Percentiles rank a stretch among this genome's conserved stretches.
These are phyloP conservation scores for Cremastinae sp. DNA, from an alignment of 2,888 invertebrate species.

Conservation along the genomic window DNA sequence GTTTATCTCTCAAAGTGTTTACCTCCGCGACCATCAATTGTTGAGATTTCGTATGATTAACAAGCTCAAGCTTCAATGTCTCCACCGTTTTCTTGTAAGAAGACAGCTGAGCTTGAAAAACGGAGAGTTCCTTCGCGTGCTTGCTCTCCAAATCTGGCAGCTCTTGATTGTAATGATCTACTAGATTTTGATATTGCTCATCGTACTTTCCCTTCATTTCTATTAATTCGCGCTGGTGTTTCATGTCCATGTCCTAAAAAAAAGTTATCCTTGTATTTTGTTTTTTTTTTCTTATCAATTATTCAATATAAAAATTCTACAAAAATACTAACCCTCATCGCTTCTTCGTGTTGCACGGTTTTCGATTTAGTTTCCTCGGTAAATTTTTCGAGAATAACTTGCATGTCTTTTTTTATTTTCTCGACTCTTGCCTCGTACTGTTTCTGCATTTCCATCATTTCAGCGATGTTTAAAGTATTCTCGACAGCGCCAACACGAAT, in stretches of 20 bases:
- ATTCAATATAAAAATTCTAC: background rate
- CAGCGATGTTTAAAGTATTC: slow-evolving; percentile 67
- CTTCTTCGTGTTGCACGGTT: slow-evolving; percentile 69
- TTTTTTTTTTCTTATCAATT: background rate
- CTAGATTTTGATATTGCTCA: slow-evolving; percentile 68
- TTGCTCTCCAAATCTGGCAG: slow-evolving; percentile 71
- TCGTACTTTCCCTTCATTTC: slow-evolving; percentile 70
- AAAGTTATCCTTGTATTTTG: background rate
- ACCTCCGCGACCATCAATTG: slow-evolving; percentile 68
- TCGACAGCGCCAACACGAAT: slow-evolving; percentile 69
- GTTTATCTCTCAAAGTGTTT: slow-evolving; percentile 67
- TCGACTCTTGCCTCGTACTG: slow-evolving; percentile 74
- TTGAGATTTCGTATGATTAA: slow-evolving; percentile 70
- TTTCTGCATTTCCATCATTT: slow-evolving; percentile 72
- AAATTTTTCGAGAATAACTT: slow-evolving; percentile 73
- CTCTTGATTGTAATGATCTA: slow-evolving; percentile 71
- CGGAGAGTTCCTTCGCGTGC: slow-evolving; percentile 76
- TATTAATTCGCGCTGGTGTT: slow-evolving; percentile 69
- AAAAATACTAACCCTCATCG: slow-evolving; percentile 67
- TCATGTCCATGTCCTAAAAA: slow-evolving; percentile 67
- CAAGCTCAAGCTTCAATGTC: slow-evolving; percentile 73
- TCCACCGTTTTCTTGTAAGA: slow-evolving; percentile 76
- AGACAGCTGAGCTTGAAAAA: slow-evolving; percentile 73
- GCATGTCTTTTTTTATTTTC: slow-evolving; percentile 76
- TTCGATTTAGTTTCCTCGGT: slow-evolving; percentile 70